Base-by-base conservation (phyloP, 2,888 invertebrate genomes). In the Drosophila meridionalis region DNA sequence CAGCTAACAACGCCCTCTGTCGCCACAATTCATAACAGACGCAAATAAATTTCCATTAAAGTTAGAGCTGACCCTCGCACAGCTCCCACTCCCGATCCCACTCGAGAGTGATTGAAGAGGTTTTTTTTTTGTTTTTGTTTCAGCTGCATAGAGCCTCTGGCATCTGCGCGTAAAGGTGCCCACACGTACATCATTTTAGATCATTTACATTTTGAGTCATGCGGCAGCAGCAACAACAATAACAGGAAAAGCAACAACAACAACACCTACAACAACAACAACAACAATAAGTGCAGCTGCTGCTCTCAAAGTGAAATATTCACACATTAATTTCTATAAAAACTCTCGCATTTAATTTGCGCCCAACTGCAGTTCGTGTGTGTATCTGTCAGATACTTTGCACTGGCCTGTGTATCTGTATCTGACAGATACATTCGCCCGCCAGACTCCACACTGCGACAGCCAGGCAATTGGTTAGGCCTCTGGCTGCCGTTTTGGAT, bases 1-100 rank as follows among this genome's bases (percentile, higher is more conserved):
- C 63, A 70, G 48, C 50, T 61, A 58, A 30, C 73, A 75, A 89
- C 89, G 78, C 85, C 82, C 73, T 87, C 88, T 82, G 89, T 78
- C 85, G 69, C 80, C 87, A 69, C 85, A 87, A 77, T 79, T 82
- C 86, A 89, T 76, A 90, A 64, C 79, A 90, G 86, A 83, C 90
- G 87, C 87, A 87, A 81, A 87, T 87, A 87, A 87, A 87, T 87
- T 86, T 83, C 83, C 83, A 87, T 87, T 88, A 86, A 83, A 79
- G 76, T 74, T 78, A 65, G 26, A 53, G 30, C 42, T 50, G 32
- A 61, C 56, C 30, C 59, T 30, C 53, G 36, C 48, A 42, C 40
- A 8, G 34, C 40, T 20, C 38, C 58, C 45, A 9, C 36, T 32
- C 14, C 5, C 34, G 42, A 26, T 26, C 11, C 14, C 62, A 58